Evolutionary conservation across 2,113 vertebrate genomes (phyloP).

Genomic region (Strix uralensis): DNA sequence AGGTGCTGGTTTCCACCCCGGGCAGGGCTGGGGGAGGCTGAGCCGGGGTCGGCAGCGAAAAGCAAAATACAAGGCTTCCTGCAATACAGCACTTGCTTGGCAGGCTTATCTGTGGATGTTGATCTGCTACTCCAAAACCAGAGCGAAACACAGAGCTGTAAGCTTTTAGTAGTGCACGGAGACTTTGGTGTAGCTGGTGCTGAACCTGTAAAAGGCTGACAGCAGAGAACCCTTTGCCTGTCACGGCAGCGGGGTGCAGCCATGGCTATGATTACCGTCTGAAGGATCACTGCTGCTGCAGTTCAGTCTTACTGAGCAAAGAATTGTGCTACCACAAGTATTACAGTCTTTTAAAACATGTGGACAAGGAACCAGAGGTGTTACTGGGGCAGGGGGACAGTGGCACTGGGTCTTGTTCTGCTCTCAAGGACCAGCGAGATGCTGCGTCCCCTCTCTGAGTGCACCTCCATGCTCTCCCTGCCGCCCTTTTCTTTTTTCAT

Average conservation of each 20-base stretch:
- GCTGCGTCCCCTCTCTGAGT: not conserved
- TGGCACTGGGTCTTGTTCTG: not conserved
- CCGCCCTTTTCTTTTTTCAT: not conserved
- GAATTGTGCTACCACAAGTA: accelerated
- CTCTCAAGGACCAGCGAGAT: accelerated
- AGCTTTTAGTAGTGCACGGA: not conserved
- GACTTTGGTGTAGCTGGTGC: not conserved
- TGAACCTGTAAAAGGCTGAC: not conserved
- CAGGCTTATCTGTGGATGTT: not conserved
- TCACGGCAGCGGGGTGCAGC: not conserved
- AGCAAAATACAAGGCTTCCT: not conserved
- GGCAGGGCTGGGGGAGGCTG: not conserved
- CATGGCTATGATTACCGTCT: accelerated
- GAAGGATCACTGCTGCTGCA: not conserved
- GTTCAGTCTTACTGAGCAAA: not conserved
- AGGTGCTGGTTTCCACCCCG: not conserved
- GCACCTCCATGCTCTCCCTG: not conserved
- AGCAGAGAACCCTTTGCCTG: not conserved
- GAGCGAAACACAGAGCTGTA: not conserved
- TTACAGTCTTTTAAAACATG: accelerated
- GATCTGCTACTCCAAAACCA: not conserved
- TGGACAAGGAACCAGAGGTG: not conserved
- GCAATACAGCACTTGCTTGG: not conserved
- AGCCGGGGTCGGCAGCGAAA: not conserved
- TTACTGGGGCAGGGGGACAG: not conserved